phyloP scores from a whole-genome alignment of 1,140 invertebrate genomes.

The Lycorma delicatula region DNA sequence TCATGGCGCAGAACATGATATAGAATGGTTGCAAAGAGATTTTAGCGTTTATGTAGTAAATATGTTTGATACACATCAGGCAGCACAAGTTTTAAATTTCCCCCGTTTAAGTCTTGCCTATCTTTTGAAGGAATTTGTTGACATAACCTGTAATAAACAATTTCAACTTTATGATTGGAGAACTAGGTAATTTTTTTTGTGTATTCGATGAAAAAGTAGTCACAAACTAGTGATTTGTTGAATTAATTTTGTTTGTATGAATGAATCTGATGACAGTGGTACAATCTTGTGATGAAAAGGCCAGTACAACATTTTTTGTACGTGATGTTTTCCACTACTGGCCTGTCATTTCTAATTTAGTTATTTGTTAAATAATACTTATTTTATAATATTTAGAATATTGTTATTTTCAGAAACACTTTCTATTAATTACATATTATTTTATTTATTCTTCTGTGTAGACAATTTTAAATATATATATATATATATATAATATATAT shows the following conservation, averaged over 20 bases:
- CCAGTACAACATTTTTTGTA: no score
- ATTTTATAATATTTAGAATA: no score
- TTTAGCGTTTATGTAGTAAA: conserved; percentile 92
- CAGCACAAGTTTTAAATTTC: conserved; percentile 66
- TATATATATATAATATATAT: no score
- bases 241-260: no score
- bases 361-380: conserved; percentile 3
- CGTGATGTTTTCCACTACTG: no score
- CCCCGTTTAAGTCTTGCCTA: conserved; percentile 65
- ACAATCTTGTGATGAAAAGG: no score
- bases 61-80: conserved; percentile 93
- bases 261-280: no score
- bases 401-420: no score
- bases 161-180: conserved; percentile 96
- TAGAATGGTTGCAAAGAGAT: conserved; percentile 93
- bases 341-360: background rate
- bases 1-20: conserved; percentile 84
- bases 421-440: no score
- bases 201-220: background rate
- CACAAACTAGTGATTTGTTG: no score
- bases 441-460: no score
- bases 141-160: conserved; percentile 73
- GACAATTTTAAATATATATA: no score
- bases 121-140: conserved; percentile 71
- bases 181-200: conserved; percentile 48